Evolutionary conservation across 2,113 vertebrate species (phyloP), one percentile per base, ranked within the genome.

Genomic region (Esox niger): DNA sequence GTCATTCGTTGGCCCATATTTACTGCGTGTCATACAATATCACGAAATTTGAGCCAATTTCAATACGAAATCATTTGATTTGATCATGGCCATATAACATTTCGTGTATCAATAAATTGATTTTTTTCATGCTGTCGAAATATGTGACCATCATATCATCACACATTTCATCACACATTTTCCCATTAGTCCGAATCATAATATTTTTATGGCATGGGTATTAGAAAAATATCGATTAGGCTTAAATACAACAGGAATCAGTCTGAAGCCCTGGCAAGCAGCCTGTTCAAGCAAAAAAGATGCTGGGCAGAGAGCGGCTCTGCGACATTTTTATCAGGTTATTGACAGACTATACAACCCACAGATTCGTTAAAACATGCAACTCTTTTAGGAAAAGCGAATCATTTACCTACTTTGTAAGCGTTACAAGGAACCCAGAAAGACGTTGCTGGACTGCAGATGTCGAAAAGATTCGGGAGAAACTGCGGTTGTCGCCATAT

Each of bases 401-500:
- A 15, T 76, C 80, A 80, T 64, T 79, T 71, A 90, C 92, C 92
- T 89, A 92, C 91, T 91, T 92, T 89, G 74, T 82, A 84, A 78
- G 87, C 85, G 78, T 89, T 92, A 94, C 88, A 85, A 90, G 69
- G 88, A 88, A 88, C 90, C 91, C 89, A 80, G 84, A 84, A 84
- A 90, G 90, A 84, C 89, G 88, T 83, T 83, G 84, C 79, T 79
- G 88, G 85, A 90, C 82, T 93, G 92, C 90, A 89, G 89, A 86
- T 92, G 91, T 86, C 81, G 87, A 83, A 90, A 90, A 89, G 90
- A 88, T 89, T 91, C 88, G 79, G 87, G 93, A 92, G 91, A 89
- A 94, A 95, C 93, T 95, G 94, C 94, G 93, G 94, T 90, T 94
- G 92, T 94, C 94, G 94, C 94, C 94, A 95, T 95, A 93, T 94